Evolutionary conservation across 2,113 vertebrate genomes (phyloP), one percentile per base, ranked within the genome.

Genomic region (Clinocottus analis): DNA sequence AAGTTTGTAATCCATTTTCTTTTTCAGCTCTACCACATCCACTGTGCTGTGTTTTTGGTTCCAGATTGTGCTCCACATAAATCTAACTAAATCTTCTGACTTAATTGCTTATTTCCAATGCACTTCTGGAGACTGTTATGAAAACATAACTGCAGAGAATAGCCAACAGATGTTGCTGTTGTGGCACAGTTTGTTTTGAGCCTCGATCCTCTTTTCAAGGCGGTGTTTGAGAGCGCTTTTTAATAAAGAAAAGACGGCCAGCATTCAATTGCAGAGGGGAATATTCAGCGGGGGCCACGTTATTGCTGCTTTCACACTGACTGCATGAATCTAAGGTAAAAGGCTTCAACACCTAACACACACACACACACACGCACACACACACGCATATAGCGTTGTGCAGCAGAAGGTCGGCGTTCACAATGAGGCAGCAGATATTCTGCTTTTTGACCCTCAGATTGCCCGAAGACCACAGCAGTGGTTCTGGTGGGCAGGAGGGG

Each of bases 181-280:
- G n/a, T n/a, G n/a, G n/a, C n/a, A n/a, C n/a, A n/a, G n/a, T n/a
- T 79, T 65, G 51, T 49, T 58, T 47, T 45, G 49, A 58, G n/a
- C 39, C 49, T 63, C 25, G n/a, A 2, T 47, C 16, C 29, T 33
- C 73, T 76, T 31, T 47, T 14, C 23, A 58, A 66, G 41, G n/a
- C 14, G 1, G 27, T 9, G 23, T 72, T 39, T 31, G 60, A 65
- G 31, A 59, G 27, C 37, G 23, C 19, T 41, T 67, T 53, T 73
- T 59, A 53, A 67, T 66, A 31, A 67, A 80, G 70, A 60, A 39
- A 49, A 49, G 63, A 10, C 27, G 25, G 17, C 29, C 62, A 39
- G 31, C 2, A 7, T 16, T 37, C 35, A 56, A 35, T 47, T 45
- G 37, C 35, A 47, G 23, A 49, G 41, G 43, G 33, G 67, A 80